Conservation (phyloP, 2,113 vertebrate genomes). For the Crotalus horridus region DNA sequence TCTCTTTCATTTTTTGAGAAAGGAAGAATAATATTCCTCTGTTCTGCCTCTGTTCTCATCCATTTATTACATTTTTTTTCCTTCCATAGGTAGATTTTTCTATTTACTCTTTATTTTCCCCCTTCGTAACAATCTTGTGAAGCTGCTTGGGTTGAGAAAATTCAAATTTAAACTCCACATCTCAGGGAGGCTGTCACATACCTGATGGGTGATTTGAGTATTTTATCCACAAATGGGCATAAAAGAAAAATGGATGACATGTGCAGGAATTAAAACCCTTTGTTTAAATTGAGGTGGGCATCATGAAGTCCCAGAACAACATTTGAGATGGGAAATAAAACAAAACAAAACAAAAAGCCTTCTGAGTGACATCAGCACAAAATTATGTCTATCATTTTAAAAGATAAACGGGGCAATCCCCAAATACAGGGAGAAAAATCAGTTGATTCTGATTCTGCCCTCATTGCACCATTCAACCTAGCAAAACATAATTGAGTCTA, state of each 20-base stretch:
- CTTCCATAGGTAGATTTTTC: not conserved
- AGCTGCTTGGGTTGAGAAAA: not conserved
- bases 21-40: constrained; percentile 21
- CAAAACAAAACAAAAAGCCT: not conserved
- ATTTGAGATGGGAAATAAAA: not conserved
- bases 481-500: not conserved
- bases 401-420: not conserved
- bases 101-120: not conserved
- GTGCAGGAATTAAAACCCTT: not conserved
- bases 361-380: not conserved
- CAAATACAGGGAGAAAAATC: not conserved
- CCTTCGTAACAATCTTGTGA: not conserved
- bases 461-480: not conserved
- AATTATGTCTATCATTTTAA: not conserved
- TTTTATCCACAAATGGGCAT: not conserved
- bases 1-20: not conserved
- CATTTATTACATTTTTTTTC: not conserved
- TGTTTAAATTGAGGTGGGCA: not conserved
- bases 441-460: not conserved
- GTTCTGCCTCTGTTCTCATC: not conserved
- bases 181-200: not conserved
- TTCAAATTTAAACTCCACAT: not conserved
- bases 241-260: not conserved
- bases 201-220: not conserved
- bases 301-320: not conserved